Conservation (phyloP, 37 sponge, comb jelly and placozoan species). For the Amphimedon queenslandica region DNA sequence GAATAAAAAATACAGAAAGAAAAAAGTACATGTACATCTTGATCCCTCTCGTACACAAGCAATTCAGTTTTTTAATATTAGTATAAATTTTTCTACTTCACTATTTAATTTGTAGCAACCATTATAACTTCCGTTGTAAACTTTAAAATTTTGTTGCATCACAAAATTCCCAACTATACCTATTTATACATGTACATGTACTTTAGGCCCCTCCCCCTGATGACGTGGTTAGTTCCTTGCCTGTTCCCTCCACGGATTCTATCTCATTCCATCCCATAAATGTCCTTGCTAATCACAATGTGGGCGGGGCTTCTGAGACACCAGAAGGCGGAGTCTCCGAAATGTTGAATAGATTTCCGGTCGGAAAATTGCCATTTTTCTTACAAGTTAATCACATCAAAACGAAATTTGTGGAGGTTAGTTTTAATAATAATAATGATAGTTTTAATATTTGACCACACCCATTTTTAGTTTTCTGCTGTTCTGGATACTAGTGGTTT, state of each 20-base stretch:
- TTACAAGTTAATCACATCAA: conserved; percentile 74
- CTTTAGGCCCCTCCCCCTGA: conserved; percentile 50
- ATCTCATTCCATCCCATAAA: conserved; percentile 67
- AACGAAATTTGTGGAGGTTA: conserved; percentile 73
- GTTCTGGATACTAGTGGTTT: conserved; percentile 64
- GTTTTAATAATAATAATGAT: neutral
- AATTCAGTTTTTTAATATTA: neutral
- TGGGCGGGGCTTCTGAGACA: neutral
- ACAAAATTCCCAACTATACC: neutral
- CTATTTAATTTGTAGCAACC: neutral
- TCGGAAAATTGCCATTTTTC: conserved; percentile 59
- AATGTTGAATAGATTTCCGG: conserved; percentile 22
- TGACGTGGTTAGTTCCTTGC: conserved; percentile 23
- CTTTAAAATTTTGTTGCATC: too few species aligned
- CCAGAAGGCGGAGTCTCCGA: neutral
- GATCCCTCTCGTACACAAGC: too few species aligned
- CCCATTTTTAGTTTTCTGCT: conserved; percentile 43
- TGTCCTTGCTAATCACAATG: conserved; percentile 25
- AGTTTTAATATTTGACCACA: neutral
- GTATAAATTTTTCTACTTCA: neutral
- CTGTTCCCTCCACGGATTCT: conserved; percentile 50
- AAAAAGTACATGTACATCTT: too few species aligned
- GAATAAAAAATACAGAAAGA: too few species aligned
- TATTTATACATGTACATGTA: neutral
- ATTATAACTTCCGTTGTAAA: neutral